Evolutionary conservation across 2,888 invertebrate genomes (phyloP).

Genomic region (Ellobium chinense): DNA sequence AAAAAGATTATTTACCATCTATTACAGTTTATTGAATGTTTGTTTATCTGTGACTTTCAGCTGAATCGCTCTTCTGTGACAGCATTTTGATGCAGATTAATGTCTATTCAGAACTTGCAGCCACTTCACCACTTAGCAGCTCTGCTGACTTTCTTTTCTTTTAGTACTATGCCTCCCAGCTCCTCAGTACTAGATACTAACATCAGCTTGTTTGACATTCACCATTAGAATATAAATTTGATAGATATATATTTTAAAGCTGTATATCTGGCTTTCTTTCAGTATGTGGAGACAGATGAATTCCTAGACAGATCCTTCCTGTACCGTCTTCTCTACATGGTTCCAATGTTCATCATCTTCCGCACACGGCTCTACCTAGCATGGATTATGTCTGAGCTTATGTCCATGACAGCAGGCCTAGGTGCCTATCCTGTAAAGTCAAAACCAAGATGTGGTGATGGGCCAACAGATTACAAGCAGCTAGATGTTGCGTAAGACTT

Average conservation of each 20-base stretch:
- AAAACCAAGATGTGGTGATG: constrained; percentile 87
- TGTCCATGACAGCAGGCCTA: constrained; percentile 93
- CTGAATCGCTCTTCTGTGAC: too few relatives aligned
- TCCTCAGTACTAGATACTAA: neutral
- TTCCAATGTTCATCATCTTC: constrained; percentile 92
- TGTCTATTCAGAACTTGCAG: too few relatives aligned
- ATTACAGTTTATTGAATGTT: too few relatives aligned
- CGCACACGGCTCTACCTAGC: constrained; percentile 94
- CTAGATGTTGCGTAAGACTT: constrained; percentile 67
- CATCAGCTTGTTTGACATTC: too few relatives aligned
- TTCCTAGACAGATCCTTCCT: constrained; percentile 87
- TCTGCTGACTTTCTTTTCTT: neutral
- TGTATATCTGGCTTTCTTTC: neutral
- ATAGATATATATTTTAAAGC: too few relatives aligned
- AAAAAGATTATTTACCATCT: too few relatives aligned
- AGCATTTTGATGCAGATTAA: too few relatives aligned
- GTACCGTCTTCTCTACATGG: constrained; percentile 91
- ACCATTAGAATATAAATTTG: neutral
- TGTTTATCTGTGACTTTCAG: too few relatives aligned
- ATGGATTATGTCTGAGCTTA: constrained; percentile 93
- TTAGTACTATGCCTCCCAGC: neutral
- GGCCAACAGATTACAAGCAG: constrained; percentile 84
- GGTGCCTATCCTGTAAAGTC: constrained; percentile 92
- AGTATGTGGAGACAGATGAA: constrained; percentile 87
- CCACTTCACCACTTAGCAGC: too few relatives aligned